These are phyloP conservation scores for Centruroides sculpturatus DNA, from an alignment of 1,140 invertebrate genomes.

Conservation along the genomic window DNA sequence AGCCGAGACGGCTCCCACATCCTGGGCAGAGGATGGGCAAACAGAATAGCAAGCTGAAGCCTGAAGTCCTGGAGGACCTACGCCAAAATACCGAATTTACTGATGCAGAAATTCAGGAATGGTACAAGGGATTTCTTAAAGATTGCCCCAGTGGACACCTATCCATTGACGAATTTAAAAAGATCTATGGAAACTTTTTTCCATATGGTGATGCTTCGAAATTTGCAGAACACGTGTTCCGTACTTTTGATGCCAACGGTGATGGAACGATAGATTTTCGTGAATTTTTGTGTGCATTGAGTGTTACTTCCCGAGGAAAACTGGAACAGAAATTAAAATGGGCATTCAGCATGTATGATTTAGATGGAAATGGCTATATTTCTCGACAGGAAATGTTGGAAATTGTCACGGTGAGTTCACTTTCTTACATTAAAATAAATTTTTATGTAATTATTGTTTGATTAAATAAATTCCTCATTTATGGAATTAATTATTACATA, in stretches of 20 bases:
- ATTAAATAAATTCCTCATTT: too few relatives aligned
- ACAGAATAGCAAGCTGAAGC: conserved; percentile 95
- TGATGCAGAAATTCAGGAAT: conserved; percentile 98
- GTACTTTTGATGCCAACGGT: conserved; percentile 93
- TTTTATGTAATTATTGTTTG: too few relatives aligned
- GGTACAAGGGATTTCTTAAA: conserved; percentile 97
- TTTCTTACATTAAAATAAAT: too few relatives aligned
- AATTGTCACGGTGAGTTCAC: conserved; percentile 71
- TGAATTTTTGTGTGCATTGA: conserved; percentile 91
- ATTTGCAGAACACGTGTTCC: conserved; percentile 97
- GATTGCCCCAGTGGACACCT: conserved; percentile 92
- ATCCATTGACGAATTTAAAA: conserved; percentile 94
- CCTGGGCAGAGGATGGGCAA: conserved; percentile 61
- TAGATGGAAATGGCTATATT: conserved; percentile 88
- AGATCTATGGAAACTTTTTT: conserved; percentile 98
- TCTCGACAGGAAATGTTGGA: conserved; percentile 90
- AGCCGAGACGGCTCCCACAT: too few relatives aligned
- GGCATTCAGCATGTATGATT: conserved; percentile 95
- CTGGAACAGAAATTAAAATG: conserved; percentile 91
- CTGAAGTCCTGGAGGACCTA: conserved; percentile 89
- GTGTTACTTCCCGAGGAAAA: conserved; percentile 87
- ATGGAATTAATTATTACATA: too few relatives aligned
- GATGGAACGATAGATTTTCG: conserved; percentile 96
- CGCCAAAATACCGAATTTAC: conserved; percentile 93
- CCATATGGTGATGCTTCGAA: conserved; percentile 98